Evolutionary conservation across 1,140 invertebrate genomes (phyloP), one percentile per base, ranked within the genome.

Genomic region (Augochlora pura): DNA sequence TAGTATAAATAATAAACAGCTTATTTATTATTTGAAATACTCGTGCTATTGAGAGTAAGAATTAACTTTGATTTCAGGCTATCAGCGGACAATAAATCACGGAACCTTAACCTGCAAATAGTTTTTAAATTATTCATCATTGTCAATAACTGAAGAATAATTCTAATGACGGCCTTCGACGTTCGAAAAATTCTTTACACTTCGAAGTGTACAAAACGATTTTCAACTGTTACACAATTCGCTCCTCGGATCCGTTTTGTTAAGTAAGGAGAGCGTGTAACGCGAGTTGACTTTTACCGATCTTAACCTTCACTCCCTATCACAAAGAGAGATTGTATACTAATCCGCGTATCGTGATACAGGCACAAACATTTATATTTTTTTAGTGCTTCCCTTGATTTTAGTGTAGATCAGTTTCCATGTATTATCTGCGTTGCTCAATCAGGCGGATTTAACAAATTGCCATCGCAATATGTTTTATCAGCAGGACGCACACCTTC

Each of bases 381-480:
- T 42, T 23, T 23, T n/a, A 32, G 38, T 21, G 14, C 4, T 39
- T 18, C 2, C 9, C 23, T 25, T 27, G 21, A 49, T 9, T 32
- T 25, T 27, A 72, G 67, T 12, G 12, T 46, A 57, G 27, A 69
- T 46, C 18, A 75, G 7, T 16, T 42, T 27, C 65, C 16, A 21
- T n/a, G 16, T 1, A 76, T 46, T 18, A 16, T 12, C 42, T 62
- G 32, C 16, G 14, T 10, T 23, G 4, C 2, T 74, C 74, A 66
- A 62, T 65, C 52, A 6, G 16, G 1, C 27, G 68, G 66, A 65
- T 83, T 79, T 66, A 23, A 42, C 3, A 25, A 75, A 83, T 79
- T 83, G 42, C 38, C 18, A 66, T 39, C 60, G 65, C 72, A 68
- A 67, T 65, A 4, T 57, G 16, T 69, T 74, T 80, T 72, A 84